Conservation (phyloP, 2,113 vertebrate genomes). For the Geococcyx californianus region DNA sequence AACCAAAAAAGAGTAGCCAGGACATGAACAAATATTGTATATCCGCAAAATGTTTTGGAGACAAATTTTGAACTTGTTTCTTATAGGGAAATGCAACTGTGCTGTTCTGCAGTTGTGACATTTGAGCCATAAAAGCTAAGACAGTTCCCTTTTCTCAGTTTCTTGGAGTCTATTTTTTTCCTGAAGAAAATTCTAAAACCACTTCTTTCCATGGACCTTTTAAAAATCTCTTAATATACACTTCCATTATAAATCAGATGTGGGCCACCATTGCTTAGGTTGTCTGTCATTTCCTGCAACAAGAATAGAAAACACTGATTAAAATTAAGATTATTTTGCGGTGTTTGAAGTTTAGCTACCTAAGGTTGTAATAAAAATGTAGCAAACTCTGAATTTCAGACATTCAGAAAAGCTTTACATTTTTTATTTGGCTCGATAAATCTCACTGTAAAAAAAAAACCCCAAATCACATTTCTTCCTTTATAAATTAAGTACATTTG, state of each 20-base stretch:
- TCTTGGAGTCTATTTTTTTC: conserved; percentile 39
- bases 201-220: conserved; percentile 24
- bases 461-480: background rate
- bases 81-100: conserved; percentile 45
- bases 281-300: conserved; percentile 92
- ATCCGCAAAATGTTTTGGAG: conserved; percentile 46
- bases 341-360: background rate
- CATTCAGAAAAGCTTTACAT: background rate
- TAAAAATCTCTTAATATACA: conserved; percentile 70
- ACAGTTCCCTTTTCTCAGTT: conserved; percentile 37
- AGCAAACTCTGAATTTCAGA: background rate
- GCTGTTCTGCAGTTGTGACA: conserved; percentile 30
- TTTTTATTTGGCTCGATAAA: background rate
- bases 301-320: conserved; percentile 66
- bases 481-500: background rate
- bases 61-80: conserved; percentile 45
- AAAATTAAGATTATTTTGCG: conserved; percentile 30
- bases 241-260: conserved; percentile 92
- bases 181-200: conserved; percentile 59
- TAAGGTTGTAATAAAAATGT: background rate
- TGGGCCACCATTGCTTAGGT: conserved; percentile 90
- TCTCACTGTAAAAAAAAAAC: background rate
- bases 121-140: conserved; percentile 48
- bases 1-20: background rate
- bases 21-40: conserved; percentile 48